Conservation (phyloP, 2,888 invertebrate species). For the Entomobrya multifasciata region DNA sequence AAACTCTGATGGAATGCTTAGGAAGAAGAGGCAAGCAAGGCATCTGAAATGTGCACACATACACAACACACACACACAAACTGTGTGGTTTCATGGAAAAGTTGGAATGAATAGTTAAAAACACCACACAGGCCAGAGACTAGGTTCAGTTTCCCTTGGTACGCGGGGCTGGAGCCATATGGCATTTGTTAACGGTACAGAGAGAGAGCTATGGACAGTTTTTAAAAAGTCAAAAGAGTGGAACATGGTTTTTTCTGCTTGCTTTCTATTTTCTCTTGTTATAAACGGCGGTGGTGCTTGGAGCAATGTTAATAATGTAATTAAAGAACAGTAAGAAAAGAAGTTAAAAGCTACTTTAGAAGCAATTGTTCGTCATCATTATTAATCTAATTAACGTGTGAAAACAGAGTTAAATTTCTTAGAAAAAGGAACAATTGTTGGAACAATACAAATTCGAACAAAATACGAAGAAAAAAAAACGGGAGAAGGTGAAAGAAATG, state of each 20-base stretch:
- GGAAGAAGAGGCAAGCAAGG: background rate
- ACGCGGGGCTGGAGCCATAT: conserved; percentile 58
- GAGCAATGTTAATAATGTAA: background rate
- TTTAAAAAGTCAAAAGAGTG: too few relatives aligned
- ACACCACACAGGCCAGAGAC: conserved; percentile 45
- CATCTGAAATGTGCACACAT: background rate
- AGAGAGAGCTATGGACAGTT: background rate
- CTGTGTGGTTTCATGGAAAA: conserved; percentile 22
- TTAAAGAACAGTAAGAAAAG: background rate
- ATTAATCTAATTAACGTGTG: background rate
- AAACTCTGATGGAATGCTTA: conserved; percentile 69
- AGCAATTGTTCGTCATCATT: background rate
- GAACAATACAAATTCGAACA: background rate
- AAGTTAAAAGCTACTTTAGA: background rate
- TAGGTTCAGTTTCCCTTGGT: conserved; percentile 62
- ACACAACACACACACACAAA: conserved; percentile 1
- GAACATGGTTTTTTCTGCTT: background rate
- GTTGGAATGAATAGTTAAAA: conserved; percentile 58
- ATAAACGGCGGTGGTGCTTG: background rate
- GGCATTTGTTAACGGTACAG: background rate
- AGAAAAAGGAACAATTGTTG: background rate
- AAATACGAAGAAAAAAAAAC: too few relatives aligned
- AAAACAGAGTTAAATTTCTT: background rate
- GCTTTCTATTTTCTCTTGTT: background rate
- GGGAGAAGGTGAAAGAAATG: too few relatives aligned